Evolutionary conservation across 2,113 vertebrate species (phyloP).

Genomic region (Orthonyx spaldingii): DNA sequence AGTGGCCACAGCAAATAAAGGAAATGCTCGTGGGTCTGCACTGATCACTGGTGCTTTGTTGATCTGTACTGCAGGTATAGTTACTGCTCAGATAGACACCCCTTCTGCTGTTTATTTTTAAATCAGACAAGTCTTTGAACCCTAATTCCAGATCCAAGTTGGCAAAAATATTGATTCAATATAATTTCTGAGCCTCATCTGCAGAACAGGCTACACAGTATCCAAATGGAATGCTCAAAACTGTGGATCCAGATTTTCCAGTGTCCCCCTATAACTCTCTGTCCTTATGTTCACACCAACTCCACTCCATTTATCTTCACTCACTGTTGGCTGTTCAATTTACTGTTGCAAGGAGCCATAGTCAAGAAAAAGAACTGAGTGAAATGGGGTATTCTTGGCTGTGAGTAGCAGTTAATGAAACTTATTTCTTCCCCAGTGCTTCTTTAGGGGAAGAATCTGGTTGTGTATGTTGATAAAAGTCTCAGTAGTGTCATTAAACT

Average conservation of each 20-base stretch:
- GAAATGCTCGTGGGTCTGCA: neutral
- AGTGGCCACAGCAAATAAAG: neutral
- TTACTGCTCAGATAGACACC: neutral
- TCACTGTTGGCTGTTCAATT: neutral
- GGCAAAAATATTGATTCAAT: neutral
- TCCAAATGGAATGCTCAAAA: neutral
- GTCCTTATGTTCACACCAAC: neutral
- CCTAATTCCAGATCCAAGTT: neutral
- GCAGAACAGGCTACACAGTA: neutral
- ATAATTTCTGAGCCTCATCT: neutral
- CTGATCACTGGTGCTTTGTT: neutral
- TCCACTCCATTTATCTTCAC: neutral
- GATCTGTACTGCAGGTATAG: neutral
- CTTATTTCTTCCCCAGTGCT: neutral
- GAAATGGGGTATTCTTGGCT: neutral
- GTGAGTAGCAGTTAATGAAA: neutral
- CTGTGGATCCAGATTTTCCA: neutral
- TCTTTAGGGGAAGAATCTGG: neutral
- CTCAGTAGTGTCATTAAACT: neutral
- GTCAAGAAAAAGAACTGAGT: neutral
- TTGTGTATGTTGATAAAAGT: neutral
- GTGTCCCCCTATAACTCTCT: neutral
- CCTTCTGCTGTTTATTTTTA: neutral
- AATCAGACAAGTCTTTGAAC: neutral
- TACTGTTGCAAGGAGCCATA: neutral